phyloP scores from a whole-genome alignment of 2,797 vertebrate species.

The Perodicticus potto region DNA sequence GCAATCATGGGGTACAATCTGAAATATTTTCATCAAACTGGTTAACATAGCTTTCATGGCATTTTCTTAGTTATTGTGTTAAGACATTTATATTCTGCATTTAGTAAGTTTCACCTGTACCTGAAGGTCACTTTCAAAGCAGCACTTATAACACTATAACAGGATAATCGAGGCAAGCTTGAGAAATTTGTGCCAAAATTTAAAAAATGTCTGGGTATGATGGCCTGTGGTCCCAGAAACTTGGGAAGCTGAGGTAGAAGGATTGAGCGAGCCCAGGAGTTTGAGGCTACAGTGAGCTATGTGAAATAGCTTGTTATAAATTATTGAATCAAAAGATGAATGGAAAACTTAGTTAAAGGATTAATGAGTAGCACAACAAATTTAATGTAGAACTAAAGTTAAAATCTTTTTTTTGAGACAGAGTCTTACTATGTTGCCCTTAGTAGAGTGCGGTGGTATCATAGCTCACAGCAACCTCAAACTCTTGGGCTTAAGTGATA shows the following conservation, averaged over 20 bases:
- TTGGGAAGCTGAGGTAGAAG: neutral
- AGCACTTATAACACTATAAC: neutral
- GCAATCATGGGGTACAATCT: no score
- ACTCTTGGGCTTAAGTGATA: no score
- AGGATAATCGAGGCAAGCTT: neutral
- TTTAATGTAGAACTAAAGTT: constrained; percentile 10
- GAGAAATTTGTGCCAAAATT: constrained; percentile 50
- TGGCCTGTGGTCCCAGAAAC: neutral
- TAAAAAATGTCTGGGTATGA: neutral
- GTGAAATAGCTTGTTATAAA: neutral
- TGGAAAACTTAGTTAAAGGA: neutral
- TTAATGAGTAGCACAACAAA: neutral
- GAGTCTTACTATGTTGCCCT: rapidly evolving
- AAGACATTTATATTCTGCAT: no score
- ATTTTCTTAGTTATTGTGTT: no score
- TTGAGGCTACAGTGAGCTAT: neutral
- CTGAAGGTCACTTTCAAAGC: constrained; percentile 40
- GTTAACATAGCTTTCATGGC: no score
- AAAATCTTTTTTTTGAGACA: neutral
- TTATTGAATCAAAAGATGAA: neutral
- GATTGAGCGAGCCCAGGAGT: neutral
- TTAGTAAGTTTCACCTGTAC: no score
- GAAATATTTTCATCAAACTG: no score
- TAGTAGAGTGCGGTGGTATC: no score
- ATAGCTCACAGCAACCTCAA: no score